phyloP scores from a whole-genome alignment of 2,888 invertebrate genomes.

The Synergus gifuensis region DNA sequence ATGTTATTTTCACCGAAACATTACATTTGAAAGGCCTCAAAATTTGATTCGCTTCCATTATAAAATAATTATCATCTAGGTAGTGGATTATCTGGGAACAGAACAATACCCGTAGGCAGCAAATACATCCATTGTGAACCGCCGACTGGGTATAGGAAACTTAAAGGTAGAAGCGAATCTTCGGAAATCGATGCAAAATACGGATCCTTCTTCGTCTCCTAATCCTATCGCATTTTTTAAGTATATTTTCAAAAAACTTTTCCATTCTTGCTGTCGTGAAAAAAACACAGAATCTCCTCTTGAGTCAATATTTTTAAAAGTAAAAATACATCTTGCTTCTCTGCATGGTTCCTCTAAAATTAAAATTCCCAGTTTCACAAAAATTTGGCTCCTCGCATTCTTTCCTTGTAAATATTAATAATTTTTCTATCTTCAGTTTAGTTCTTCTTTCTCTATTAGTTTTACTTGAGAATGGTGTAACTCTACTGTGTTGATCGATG shows the following conservation, averaged over 20 bases:
- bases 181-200: constrained; percentile 43
- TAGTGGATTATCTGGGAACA: constrained; percentile 86
- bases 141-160: constrained; percentile 81
- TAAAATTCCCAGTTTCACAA: neutral
- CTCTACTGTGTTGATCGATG: constrained; percentile 6
- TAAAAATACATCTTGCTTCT: constrained; percentile 5
- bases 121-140: constrained; percentile 89
- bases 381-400: neutral
- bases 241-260: neutral
- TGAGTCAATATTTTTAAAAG: neutral
- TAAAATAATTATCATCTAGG: constrained; percentile 77
- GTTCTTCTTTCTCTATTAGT: neutral
- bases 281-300: neutral
- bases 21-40: neutral
- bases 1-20: neutral
- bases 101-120: constrained; percentile 88
- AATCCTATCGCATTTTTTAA: constrained; percentile 11
- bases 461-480: constrained; percentile 11
- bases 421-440: neutral
- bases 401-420: constrained; percentile 20
- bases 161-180: constrained; percentile 67
- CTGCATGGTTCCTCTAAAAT: constrained; percentile 22
- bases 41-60: constrained; percentile 10
- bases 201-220: constrained; percentile 5
- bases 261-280: neutral